Base-by-base conservation (phyloP, 2,797 vertebrate species). In the Diglossa cyanea region DNA sequence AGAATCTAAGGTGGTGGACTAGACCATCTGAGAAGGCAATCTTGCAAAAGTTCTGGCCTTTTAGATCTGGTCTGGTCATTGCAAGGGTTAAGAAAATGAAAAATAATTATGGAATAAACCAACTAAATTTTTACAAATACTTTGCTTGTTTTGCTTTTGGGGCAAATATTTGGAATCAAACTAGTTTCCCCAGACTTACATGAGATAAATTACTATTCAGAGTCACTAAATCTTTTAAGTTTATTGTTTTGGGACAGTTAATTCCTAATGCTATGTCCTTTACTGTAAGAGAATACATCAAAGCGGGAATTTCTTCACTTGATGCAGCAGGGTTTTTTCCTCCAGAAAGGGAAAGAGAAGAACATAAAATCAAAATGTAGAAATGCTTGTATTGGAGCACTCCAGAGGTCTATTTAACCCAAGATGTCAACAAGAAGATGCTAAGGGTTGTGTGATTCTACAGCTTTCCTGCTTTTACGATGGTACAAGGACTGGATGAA, bases 401-500 rank as follows among this genome's bases (percentile, higher is more conserved):
- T 68, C 54, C 61, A 80, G 76, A 78, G 79, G 39, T 66, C 75
- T 80, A 1, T 72, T 93, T 94, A 91, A 86, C 68, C 42, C 60
- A 70, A 78, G 45, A 77, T 44, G 42, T 72, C 79, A 77, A 33
- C 45, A 47, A 75, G 86, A 92, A 93, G 82, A 90, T 77, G 39
- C 75, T 80, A 44, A 77, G 75, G 44, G 35, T 68, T 83, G 44
- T 83, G 75, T 47, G 78, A 80, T 93, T 61, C 61, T 83, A 58
- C 66, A 77, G 58, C 68, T 79, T 94, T 93, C 39, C 68, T 83
- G 50, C 62, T 81, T 95, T 90, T 75, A 66, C 4, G 7, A 35
- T 92, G 70, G 73, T 90, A 54, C 66, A 78, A 93, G 61, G 75
- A 74, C 75, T 91, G 42, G 90, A 86, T 88, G 93, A 93, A 83